A percentile compares a stretch with the other conserved stretches of the same genome.
These are phyloP conservation scores for Dichetophora obliterata DNA, from an alignment of 2,888 invertebrate genomes.

Conservation along the genomic window DNA sequence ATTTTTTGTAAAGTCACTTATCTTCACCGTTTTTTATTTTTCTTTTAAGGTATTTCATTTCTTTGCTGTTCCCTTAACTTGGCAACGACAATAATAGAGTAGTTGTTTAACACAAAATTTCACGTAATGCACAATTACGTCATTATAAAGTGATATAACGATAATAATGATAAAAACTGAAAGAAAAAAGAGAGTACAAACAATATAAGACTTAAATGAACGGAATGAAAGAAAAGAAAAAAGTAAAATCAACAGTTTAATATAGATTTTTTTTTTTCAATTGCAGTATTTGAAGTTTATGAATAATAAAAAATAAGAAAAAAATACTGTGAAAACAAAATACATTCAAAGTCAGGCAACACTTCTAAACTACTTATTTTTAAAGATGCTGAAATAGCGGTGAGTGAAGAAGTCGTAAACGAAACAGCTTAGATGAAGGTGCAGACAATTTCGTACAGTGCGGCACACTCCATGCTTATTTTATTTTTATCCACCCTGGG, in stretches of 20 bases:
- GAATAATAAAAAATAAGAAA: neutral
- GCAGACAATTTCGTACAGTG: neutral
- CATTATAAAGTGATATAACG: conserved; percentile 49
- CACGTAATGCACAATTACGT: conserved; percentile 45
- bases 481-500: conserved; percentile 46
- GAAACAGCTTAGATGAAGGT: conserved; percentile 15
- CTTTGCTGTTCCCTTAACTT: neutral
- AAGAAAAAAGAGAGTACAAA: neutral
- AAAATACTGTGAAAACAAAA: neutral
- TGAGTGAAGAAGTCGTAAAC: conserved; percentile 5
- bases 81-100: conserved; percentile 47
- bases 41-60: too few species aligned
- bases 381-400: neutral
- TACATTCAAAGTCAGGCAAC: neutral
- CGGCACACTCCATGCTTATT: conserved; percentile 40
- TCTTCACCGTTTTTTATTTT: too few species aligned
- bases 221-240: neutral
- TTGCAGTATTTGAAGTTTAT: neutral
- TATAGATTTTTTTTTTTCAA: too few species aligned
- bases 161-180: neutral
- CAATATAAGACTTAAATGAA: neutral
- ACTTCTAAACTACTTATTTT: conserved; percentile 8
- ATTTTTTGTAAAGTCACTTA: too few species aligned
- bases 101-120: conserved; percentile 47
- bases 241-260: neutral